phyloP scores from a whole-genome alignment of 2,888 invertebrate genomes.

The Camponotus fellah region DNA sequence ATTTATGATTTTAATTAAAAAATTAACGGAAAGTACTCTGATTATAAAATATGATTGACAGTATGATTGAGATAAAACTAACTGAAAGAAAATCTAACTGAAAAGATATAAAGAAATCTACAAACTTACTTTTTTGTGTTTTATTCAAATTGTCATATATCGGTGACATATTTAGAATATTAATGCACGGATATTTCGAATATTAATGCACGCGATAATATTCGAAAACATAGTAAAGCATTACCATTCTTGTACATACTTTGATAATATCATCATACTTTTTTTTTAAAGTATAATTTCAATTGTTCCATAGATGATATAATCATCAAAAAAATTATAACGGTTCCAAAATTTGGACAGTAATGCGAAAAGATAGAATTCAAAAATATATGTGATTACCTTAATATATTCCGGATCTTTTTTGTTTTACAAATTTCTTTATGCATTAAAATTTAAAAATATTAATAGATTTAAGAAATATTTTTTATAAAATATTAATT shows the following conservation, averaged over 20 bases:
- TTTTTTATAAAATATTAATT: not conserved
- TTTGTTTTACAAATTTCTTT: not conserved
- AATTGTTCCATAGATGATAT: not conserved
- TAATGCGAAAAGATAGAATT: not conserved
- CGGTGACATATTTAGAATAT: not conserved
- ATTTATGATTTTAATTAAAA: constrained; percentile 26
- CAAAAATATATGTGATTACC: not conserved
- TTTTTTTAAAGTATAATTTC: not conserved
- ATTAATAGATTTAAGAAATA: not conserved
- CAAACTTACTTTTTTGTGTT: not conserved
- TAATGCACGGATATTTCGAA: too few relatives aligned
- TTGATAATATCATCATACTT: constrained; percentile 28
- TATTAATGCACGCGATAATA: not conserved
- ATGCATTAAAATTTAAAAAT: not conserved
- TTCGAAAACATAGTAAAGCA: constrained; percentile 22
- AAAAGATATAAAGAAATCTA: not conserved
- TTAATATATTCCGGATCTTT: not conserved
- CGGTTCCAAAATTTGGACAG: not conserved
- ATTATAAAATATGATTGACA: not conserved
- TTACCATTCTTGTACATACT: constrained; percentile 3
- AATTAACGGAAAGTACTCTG: not conserved
- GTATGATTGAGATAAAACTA: not conserved
- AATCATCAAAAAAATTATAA: not conserved
- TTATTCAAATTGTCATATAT: not conserved
- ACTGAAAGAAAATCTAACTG: too few relatives aligned